Evolutionary conservation across 2,113 vertebrate genomes (phyloP).

Genomic region (Spea multiplicata): DNA sequence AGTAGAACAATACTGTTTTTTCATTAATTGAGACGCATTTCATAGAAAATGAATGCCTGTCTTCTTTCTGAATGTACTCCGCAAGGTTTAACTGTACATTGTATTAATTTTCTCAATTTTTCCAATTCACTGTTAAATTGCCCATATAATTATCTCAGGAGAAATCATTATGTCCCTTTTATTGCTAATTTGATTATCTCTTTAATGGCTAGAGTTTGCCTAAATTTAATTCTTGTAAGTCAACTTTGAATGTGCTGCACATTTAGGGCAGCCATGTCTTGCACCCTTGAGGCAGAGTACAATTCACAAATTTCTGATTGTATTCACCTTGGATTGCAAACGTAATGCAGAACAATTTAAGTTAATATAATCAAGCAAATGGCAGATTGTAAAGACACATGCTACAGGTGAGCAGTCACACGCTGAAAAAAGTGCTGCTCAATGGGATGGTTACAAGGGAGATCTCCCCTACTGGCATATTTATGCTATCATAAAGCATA

Average conservation of each 20-base stretch:
- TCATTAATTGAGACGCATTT: not conserved
- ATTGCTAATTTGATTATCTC: constrained; percentile 72
- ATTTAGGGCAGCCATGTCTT: constrained; percentile 20
- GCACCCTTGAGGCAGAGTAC: constrained; percentile 5
- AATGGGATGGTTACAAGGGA: no score
- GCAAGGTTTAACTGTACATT: constrained; percentile 52
- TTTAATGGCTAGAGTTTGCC: constrained; percentile 52
- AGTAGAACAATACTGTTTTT: not conserved
- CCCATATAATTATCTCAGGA: constrained; percentile 75
- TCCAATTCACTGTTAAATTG: constrained; percentile 72
- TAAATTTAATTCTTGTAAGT: constrained; percentile 57
- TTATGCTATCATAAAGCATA: no score
- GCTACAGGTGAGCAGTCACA: no score
- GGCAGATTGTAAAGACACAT: not conserved
- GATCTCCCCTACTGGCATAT: no score
- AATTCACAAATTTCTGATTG: constrained; percentile 1
- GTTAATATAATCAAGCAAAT: not conserved
- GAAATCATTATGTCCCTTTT: constrained; percentile 75
- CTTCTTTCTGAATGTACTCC: not conserved
- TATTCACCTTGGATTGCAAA: not conserved
- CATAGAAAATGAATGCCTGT: not conserved
- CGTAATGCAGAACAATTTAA: not conserved
- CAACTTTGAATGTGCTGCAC: constrained; percentile 29
- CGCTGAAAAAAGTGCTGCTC: no score
- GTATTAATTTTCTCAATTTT: constrained; percentile 58